phyloP scores from a whole-genome alignment of 2,113 vertebrate genomes.

The Phainopepla nitens region DNA sequence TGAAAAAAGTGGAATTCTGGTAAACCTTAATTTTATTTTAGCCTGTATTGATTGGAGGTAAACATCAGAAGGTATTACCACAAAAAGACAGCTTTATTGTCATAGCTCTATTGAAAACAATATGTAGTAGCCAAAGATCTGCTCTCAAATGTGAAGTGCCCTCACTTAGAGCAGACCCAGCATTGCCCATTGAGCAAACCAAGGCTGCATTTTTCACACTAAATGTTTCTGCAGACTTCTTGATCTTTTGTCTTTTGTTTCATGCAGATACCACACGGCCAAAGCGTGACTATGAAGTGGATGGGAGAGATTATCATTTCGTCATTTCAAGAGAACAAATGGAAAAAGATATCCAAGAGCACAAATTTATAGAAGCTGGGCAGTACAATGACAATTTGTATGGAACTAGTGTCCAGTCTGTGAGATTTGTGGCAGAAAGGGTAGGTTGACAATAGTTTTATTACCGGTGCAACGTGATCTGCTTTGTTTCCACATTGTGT shows the following conservation, averaged over 20 bases:
- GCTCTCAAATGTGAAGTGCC: neutral
- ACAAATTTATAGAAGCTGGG: slow-evolving; percentile 98
- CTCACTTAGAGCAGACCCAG: neutral
- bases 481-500: neutral
- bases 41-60: neutral
- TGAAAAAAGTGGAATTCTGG: neutral
- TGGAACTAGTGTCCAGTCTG: slow-evolving; percentile 95
- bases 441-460: slow-evolving; percentile 68
- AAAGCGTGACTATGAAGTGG: slow-evolving; percentile 93
- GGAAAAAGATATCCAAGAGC: slow-evolving; percentile 98
- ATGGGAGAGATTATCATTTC: slow-evolving; percentile 96
- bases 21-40: neutral
- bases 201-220: neutral
- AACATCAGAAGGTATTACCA: neutral
- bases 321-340: slow-evolving; percentile 95
- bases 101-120: neutral
- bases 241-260: neutral
- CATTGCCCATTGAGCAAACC: neutral
- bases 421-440: slow-evolving; percentile 95
- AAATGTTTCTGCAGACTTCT: neutral
- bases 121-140: neutral
- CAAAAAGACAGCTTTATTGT: neutral
- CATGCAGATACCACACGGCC: slow-evolving; percentile 89
- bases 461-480: neutral
- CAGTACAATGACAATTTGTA: slow-evolving; percentile 98